Percentiles rank a stretch among this genome's conserved stretches.
These are phyloP conservation scores for Jacana jacana DNA, from an alignment of 2,113 vertebrate genomes.

Conservation along the genomic window DNA sequence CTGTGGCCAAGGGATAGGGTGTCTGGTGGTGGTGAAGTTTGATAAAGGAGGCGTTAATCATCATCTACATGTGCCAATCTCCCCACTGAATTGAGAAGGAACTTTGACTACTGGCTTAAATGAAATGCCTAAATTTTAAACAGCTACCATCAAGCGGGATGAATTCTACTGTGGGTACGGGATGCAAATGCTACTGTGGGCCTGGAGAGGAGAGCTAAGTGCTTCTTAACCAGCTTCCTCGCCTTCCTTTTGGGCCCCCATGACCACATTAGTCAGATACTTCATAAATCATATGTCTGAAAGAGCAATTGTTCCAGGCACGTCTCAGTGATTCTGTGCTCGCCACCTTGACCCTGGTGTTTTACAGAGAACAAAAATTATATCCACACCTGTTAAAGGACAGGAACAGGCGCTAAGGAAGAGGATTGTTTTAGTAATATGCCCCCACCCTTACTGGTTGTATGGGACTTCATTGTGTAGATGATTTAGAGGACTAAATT, in stretches of 20 bases:
- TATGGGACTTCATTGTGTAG: not conserved
- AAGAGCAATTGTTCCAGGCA: conserved; percentile 36
- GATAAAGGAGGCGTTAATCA: not conserved
- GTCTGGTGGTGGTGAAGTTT: not conserved
- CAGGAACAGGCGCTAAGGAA: not conserved
- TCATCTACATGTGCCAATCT: not conserved
- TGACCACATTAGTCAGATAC: conserved; percentile 48
- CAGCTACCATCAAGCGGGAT: not conserved
- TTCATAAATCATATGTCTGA: conserved; percentile 65
- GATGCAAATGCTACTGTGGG: conserved; percentile 29
- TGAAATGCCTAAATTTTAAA: not conserved
- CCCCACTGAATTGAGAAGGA: not conserved
- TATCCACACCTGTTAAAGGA: conserved; percentile 3
- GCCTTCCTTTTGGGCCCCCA: not conserved
- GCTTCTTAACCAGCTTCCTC: conserved; percentile 34
- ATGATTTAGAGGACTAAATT: not conserved
- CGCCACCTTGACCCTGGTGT: conserved; percentile 18
- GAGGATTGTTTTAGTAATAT: not conserved
- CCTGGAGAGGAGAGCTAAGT: not conserved
- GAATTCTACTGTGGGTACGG: not conserved
- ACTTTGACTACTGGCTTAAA: not conserved
- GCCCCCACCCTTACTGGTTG: not conserved
- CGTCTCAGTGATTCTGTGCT: conserved; percentile 27
- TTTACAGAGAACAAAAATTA: conserved; percentile 1
- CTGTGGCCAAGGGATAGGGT: not conserved